Evolutionary conservation across 2,797 vertebrate genomes (phyloP).

Genomic region (Hybognathus amarus): DNA sequence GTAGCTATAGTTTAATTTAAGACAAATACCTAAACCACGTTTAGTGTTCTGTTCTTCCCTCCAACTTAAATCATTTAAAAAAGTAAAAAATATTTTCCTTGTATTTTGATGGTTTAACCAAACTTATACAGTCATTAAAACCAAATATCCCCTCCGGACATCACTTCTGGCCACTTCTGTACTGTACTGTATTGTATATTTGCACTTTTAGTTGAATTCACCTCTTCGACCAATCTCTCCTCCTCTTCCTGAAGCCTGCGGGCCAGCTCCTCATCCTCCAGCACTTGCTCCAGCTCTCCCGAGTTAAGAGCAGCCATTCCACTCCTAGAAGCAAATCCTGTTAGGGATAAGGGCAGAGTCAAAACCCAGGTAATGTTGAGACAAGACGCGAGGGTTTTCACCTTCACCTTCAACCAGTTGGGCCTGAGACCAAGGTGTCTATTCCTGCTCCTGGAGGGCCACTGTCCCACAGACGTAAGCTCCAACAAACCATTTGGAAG

Average conservation of each 20-base stretch:
- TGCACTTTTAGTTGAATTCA: constrained; percentile 41
- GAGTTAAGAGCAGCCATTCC: constrained; percentile 67
- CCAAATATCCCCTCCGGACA: background rate
- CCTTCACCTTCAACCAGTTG: constrained; percentile 24
- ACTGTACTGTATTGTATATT: background rate
- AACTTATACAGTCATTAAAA: background rate
- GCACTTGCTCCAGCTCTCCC: constrained; percentile 75
- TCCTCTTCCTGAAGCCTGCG: constrained; percentile 78
- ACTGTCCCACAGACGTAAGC: background rate
- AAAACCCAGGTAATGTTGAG: background rate
- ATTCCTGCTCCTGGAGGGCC: background rate
- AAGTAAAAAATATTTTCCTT: too few relatives aligned
- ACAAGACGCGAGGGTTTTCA: constrained; percentile 8
- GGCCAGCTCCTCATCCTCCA: constrained; percentile 79
- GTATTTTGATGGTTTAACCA: too few relatives aligned
- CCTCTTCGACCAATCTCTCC: constrained; percentile 61
- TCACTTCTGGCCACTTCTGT: background rate
- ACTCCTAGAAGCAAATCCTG: constrained; percentile 55
- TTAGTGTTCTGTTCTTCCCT: too few relatives aligned
- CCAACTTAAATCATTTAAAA: too few relatives aligned
- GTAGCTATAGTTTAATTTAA: too few relatives aligned
- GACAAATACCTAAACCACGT: too few relatives aligned
- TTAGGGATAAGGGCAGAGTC: background rate
- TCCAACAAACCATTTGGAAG: background rate
- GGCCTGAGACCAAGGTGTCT: background rate